phyloP scores from a whole-genome alignment of 2,797 vertebrate species.

The Urophycis tenuis region DNA sequence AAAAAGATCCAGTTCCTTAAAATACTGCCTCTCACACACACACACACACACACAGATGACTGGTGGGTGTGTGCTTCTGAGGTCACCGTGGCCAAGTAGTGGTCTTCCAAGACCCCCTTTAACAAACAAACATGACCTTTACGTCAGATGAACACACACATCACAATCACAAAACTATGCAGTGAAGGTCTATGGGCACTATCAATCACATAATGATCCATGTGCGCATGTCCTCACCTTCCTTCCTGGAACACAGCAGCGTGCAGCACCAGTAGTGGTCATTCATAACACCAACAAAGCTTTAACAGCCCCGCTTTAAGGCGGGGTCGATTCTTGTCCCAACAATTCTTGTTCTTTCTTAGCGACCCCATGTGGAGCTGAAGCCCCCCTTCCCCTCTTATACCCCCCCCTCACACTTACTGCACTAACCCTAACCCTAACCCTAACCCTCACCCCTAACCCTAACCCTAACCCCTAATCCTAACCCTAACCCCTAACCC shows the following conservation, averaged over 20 bases:
- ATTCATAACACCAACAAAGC: not conserved
- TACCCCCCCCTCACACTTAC: conserved; percentile 7
- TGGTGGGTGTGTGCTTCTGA: not conserved
- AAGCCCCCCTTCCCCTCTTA: conserved; percentile 19
- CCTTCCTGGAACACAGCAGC: not conserved
- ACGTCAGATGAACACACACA: not conserved
- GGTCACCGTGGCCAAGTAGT: not conserved
- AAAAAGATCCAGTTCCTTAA: conserved; percentile 18
- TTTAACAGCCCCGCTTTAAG: not conserved
- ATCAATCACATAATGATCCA: not conserved
- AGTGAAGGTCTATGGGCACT: not conserved
- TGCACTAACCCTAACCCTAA: no score
- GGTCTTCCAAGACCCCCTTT: not conserved
- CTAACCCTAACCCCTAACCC: no score
- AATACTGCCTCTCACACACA: conserved; percentile 2
- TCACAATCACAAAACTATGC: not conserved
- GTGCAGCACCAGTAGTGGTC: no score
- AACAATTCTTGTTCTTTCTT: conserved; percentile 8
- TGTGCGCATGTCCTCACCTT: not conserved
- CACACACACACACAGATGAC: not conserved
- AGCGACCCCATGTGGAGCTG: conserved; percentile 8
- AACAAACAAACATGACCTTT: not conserved
- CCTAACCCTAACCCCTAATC: no score
- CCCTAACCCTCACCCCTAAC: no score
- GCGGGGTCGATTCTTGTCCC: not conserved